These are phyloP conservation scores for Eulemur rufifrons DNA, from an alignment of 2,113 vertebrate species.

Conservation along the genomic window DNA sequence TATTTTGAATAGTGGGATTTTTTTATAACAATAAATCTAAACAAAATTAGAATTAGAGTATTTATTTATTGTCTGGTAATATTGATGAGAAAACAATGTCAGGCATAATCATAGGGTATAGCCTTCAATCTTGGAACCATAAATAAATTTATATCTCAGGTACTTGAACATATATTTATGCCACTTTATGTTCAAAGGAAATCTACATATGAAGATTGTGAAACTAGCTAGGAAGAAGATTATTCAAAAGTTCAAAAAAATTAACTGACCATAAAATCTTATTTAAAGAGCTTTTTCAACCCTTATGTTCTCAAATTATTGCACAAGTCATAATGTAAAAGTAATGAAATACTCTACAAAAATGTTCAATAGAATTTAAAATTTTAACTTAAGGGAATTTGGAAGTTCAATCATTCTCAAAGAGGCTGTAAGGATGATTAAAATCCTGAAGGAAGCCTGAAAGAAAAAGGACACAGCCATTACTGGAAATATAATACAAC, in stretches of 20 bases:
- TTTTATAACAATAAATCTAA: conserved; percentile 65
- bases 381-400: conserved; percentile 60
- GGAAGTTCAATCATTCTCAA: conserved; percentile 89
- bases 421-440: conserved; percentile 92
- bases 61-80: conserved; percentile 5
- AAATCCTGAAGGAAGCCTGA: conserved; percentile 91
- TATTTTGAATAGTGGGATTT: conserved; percentile 3
- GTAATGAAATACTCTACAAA: conserved; percentile 57
- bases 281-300: conserved; percentile 34
- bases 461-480: conserved; percentile 62
- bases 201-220: background rate
- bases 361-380: conserved; percentile 49
- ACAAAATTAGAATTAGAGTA: conserved; percentile 29
- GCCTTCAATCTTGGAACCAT: background rate
- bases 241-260: background rate
- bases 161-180: background rate
- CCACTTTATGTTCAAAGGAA: background rate
- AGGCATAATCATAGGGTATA: background rate
- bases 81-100: conserved; percentile 4
- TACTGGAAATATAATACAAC: conserved; percentile 50
- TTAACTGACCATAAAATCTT: conserved; percentile 41
- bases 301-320: conserved; percentile 42
- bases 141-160: background rate
- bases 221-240: background rate
- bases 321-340: conserved; percentile 50